Percentiles rank a stretch among this genome's conserved stretches.
Evolutionary conservation across 1,140 invertebrate species (phyloP).

Genomic region (Periplaneta americana): DNA sequence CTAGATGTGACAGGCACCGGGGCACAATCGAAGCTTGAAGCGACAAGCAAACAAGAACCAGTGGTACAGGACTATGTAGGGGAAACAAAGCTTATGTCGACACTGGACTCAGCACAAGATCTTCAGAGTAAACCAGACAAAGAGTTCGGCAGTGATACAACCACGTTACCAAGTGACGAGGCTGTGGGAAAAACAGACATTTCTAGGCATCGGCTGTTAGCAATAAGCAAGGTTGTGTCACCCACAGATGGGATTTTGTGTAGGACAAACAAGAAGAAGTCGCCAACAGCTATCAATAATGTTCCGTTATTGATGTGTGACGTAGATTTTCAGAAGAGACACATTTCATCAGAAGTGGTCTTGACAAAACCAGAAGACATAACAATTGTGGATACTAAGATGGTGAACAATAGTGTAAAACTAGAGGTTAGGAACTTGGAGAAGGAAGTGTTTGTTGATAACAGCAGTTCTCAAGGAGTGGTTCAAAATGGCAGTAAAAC

Average conservation of each 20-base stretch:
- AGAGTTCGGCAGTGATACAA: background rate
- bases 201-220: background rate
- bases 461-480: background rate
- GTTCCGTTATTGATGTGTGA: constrained; percentile 5
- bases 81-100: background rate
- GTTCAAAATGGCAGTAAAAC: background rate
- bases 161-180: background rate
- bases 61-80: background rate
- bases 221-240: background rate
- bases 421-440: constrained; percentile 34
- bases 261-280: background rate
- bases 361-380: background rate
- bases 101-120: background rate
- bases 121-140: background rate
- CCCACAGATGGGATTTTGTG: background rate
- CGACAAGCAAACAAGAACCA: constrained; percentile 21
- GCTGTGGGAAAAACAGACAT: background rate
- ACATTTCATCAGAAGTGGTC: background rate
- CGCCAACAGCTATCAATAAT: background rate
- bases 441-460: background rate
- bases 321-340: background rate
- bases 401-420: constrained; percentile 26
- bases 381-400: background rate
- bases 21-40: constrained; percentile 28
- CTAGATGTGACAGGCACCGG: constrained; percentile 32